Evolutionary conservation across 1,140 invertebrate species (phyloP).

Genomic region (Euura lappo): DNA sequence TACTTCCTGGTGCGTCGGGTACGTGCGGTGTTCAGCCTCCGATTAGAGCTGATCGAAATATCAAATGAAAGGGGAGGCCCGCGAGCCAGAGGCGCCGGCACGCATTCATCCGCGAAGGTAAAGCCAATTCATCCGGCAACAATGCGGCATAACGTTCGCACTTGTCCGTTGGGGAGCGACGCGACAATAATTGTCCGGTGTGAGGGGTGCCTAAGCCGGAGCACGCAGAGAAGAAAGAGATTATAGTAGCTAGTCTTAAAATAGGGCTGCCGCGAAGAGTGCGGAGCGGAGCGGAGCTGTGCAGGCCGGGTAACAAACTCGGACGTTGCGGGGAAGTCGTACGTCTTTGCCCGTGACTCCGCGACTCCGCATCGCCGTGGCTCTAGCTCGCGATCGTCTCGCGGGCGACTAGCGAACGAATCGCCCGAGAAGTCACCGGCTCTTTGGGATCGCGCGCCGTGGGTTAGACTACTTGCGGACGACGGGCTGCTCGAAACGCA

Average conservation of each 20-base stretch:
- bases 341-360: constrained; percentile 24
- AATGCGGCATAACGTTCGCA: too few relatives aligned
- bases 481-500: constrained; percentile 51
- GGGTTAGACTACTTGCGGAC: constrained; percentile 16
- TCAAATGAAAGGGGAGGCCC: not conserved
- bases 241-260: constrained; percentile 51
- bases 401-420: constrained; percentile 33
- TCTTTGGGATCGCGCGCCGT: constrained; percentile 44
- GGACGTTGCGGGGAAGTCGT: constrained; percentile 5
- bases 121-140: too few relatives aligned
- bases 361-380: not conserved
- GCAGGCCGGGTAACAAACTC: not conserved
- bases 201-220: constrained; percentile 12
- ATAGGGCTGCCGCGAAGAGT: constrained; percentile 37
- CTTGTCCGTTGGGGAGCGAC: not conserved
- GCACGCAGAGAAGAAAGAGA: constrained; percentile 32
- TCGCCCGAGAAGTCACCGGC: constrained; percentile 39
- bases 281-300: constrained; percentile 2
- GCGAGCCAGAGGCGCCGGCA: too few relatives aligned
- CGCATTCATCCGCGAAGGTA: too few relatives aligned
- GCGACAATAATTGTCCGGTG: constrained; percentile 11
- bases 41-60: not conserved
- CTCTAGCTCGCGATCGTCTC: constrained; percentile 38
- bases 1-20: too few relatives aligned
- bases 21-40: not conserved